A percentile compares a stretch with the other conserved stretches of the same genome.
These are phyloP conservation scores for Rhyacophila brunnea DNA, from an alignment of 1,140 invertebrate genomes.

Conservation along the genomic window DNA sequence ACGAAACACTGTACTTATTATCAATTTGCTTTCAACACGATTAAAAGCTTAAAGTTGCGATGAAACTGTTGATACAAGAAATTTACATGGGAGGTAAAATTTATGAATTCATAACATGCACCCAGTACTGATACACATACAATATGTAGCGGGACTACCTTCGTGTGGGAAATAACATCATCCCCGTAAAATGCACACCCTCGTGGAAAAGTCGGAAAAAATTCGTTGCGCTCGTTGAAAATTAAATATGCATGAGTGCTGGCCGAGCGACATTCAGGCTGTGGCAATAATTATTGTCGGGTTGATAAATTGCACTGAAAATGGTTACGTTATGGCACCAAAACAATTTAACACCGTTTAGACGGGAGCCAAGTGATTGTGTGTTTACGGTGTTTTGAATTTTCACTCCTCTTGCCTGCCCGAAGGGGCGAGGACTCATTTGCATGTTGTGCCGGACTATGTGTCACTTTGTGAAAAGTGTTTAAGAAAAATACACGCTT, in stretches of 20 bases:
- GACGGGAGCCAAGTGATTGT: background rate
- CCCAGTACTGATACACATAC: too few relatives aligned
- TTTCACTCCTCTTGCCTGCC: too few relatives aligned
- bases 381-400: too few relatives aligned
- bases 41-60: too few relatives aligned
- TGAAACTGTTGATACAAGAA: too few relatives aligned
- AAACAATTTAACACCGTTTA: constrained; percentile 29
- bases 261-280: constrained; percentile 19
- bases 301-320: constrained; percentile 32
- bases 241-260: constrained; percentile 31
- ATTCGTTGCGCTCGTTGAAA: constrained; percentile 11
- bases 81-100: too few relatives aligned
- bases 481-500: background rate
- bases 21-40: too few relatives aligned
- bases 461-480: background rate
- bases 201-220: constrained; percentile 18
- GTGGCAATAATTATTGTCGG: constrained; percentile 21
- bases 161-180: too few relatives aligned
- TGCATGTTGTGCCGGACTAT: constrained; percentile 3
- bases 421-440: constrained; percentile 2
- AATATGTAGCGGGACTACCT: too few relatives aligned
- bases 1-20: too few relatives aligned
- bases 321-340: constrained; percentile 16
- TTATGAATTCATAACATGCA: too few relatives aligned
- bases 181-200: background rate